Conservation (phyloP, 2,113 vertebrate genomes). For the Cichladusa arquata region DNA sequence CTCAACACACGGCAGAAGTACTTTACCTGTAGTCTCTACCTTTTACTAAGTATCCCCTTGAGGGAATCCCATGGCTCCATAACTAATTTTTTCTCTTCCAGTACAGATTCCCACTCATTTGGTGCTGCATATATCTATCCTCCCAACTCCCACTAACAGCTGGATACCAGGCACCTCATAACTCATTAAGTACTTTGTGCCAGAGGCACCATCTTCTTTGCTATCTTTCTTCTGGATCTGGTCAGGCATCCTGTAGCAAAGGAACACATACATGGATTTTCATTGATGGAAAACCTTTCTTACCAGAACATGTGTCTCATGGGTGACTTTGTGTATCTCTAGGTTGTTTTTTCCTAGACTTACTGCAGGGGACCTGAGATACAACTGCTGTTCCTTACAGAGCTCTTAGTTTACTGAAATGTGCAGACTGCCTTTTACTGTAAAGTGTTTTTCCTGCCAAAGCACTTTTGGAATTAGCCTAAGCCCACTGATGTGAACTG, state of each 20-base stretch:
- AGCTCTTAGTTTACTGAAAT: neutral
- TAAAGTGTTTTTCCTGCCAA: neutral
- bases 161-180: neutral
- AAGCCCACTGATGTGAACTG: neutral
- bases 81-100: neutral
- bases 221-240: neutral
- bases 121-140: neutral
- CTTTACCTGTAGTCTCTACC: neutral
- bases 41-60: neutral
- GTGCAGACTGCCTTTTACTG: neutral
- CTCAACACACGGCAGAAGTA: neutral
- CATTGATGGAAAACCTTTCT: neutral
- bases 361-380: neutral
- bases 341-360: neutral
- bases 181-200: neutral
- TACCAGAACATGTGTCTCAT: neutral
- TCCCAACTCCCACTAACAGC: neutral
- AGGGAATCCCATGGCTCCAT: neutral
- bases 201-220: neutral
- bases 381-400: neutral
- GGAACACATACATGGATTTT: neutral
- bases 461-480: neutral
- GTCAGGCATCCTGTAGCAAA: neutral
- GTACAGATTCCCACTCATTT: neutral
- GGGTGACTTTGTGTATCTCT: neutral